A percentile compares a stretch with the other conserved stretches of the same genome.
These are phyloP conservation scores for Pogonophryne albipinna DNA, from an alignment of 2,797 vertebrate species.

Conservation along the genomic window DNA sequence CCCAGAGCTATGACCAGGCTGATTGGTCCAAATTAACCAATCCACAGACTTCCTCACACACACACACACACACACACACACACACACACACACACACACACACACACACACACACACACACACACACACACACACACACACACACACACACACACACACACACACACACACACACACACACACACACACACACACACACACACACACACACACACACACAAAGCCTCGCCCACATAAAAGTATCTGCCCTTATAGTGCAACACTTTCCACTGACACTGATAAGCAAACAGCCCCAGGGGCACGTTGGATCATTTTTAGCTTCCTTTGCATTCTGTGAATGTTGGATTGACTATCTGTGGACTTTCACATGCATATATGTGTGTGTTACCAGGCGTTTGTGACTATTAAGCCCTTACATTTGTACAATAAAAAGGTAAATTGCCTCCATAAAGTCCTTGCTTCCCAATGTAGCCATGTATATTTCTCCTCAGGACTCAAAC, in stretches of 20 bases:
- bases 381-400: not conserved
- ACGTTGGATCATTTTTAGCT: slow-evolving; percentile 26
- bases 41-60: no score
- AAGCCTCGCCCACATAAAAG: slow-evolving; percentile 21
- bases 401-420: not conserved
- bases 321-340: slow-evolving; percentile 27
- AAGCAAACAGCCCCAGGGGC: slow-evolving; percentile 59
- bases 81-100: no score
- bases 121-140: no score
- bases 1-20: no score
- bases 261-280: slow-evolving; percentile 76
- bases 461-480: slow-evolving; percentile 14
- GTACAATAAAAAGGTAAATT: not conserved
- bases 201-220: not conserved
- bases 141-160: no score
- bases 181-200: no score
- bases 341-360: slow-evolving; percentile 11
- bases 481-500: slow-evolving; percentile 28
- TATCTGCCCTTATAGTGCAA: slow-evolving; percentile 69
- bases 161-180: no score
- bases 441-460: not conserved
- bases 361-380: not conserved
- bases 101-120: no score
- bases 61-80: no score
- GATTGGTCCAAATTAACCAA: no score